Base-by-base conservation (phyloP, 1,140 invertebrate species). In the Lethocerus indicus region DNA sequence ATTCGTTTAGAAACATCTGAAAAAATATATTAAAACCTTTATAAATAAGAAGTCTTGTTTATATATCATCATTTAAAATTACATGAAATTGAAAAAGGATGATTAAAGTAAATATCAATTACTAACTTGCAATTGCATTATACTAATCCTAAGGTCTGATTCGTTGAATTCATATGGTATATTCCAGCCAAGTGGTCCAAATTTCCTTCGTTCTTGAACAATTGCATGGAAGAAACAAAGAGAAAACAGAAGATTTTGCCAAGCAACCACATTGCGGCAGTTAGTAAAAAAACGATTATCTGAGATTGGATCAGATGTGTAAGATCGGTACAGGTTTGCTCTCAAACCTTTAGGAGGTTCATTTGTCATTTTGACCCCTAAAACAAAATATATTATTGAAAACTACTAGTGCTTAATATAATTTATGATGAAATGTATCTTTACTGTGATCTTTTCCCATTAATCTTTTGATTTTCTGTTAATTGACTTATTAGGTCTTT, bases 81-180 rank as follows among this genome's bases (percentile, higher is more conserved):
- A 21, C 20, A 41, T 6, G 6, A 16, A 39, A 39, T 9, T 6
- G 6, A 6, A 5, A 7, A 16, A 5, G 16, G 16, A 6, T 39
- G 37, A 7, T 32, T 16, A 39, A 16, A 39, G 37, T 39, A 39
- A 39, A 39, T 16, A 7, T 40, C 37, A 40, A 9, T 27, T 25
- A 9, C 26, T 56, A 55, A 85, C 82, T 64, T 83, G 75, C 29
- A 91, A 64, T 63, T 92, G 88, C 60, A 79, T 71, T 35, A 87
- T 71, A 59, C 81, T 83, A 28, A 92, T 90, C 37, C 77, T 70
- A 2, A 94, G 67, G 69, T 94, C 89, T 1, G 87, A 89, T 59
- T 92, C 88, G 58, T 92, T 92, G 62, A 94, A 95, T 64, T 91
- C 88, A 59, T 94, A 94, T 9, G 86, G 83, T 47, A 91, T 91